Conservation (phyloP, 2,888 invertebrate species). For the Ormyrus thymus region DNA sequence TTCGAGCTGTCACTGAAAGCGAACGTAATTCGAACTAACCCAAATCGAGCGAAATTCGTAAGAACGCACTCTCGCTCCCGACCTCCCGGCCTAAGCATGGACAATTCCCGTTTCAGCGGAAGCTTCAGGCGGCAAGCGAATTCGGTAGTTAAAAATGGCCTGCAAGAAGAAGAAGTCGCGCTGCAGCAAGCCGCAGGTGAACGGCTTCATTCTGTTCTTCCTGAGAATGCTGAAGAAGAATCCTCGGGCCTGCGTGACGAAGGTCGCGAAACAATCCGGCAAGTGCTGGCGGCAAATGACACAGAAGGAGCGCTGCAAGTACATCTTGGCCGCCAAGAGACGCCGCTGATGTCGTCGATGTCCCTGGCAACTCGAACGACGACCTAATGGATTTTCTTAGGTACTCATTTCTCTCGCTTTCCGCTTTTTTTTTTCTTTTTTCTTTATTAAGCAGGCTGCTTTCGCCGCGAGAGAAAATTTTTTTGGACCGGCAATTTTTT, state of each 20-base stretch:
- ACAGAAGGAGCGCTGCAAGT: slow-evolving; percentile 59
- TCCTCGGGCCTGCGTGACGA: slow-evolving; percentile 59
- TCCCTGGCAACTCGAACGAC: not conserved
- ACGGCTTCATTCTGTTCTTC: slow-evolving; percentile 63
- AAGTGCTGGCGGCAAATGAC: slow-evolving; percentile 62
- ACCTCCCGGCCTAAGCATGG: too few relatives aligned
- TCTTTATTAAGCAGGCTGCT: too few relatives aligned
- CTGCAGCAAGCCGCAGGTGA: slow-evolving; percentile 50
- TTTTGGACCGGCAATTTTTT: too few relatives aligned
- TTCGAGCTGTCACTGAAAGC: too few relatives aligned
- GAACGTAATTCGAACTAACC: too few relatives aligned
- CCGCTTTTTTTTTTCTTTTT: too few relatives aligned
- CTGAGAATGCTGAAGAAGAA: slow-evolving; percentile 59
- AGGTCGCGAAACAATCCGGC: slow-evolving; percentile 62
- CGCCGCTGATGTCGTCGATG: slow-evolving; percentile 25
- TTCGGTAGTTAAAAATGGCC: slow-evolving; percentile 5
- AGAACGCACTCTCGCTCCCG: too few relatives aligned
- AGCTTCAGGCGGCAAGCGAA: too few relatives aligned
- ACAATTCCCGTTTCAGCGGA: too few relatives aligned
- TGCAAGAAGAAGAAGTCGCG: slow-evolving; percentile 43
- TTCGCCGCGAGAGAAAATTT: too few relatives aligned
- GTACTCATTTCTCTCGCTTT: too few relatives aligned
- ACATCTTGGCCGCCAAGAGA: slow-evolving; percentile 53
- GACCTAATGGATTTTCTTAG: not conserved
- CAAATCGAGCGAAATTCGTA: too few relatives aligned